These are phyloP conservation scores for Macrosoma leucophasiata DNA, from an alignment of 2,888 invertebrate genomes.

Conservation along the genomic window DNA sequence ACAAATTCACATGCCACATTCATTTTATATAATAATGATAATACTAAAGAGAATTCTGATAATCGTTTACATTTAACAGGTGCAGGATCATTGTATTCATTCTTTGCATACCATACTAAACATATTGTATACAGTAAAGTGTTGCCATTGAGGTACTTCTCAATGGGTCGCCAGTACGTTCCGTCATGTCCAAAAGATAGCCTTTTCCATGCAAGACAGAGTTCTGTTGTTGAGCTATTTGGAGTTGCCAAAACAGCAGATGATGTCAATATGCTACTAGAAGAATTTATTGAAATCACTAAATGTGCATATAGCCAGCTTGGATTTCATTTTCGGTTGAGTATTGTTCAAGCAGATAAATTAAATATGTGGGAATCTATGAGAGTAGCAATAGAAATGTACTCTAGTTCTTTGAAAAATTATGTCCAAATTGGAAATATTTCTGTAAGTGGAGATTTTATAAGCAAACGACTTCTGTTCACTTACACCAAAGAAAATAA, in stretches of 20 bases:
- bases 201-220: slow-evolving; percentile 81
- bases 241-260: slow-evolving; percentile 65
- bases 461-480: slow-evolving; percentile 86
- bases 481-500: slow-evolving; percentile 77
- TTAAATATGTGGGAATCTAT: slow-evolving; percentile 80
- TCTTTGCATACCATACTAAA: slow-evolving; percentile 83
- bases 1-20: slow-evolving; percentile 73
- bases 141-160: slow-evolving; percentile 82
- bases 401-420: slow-evolving; percentile 76
- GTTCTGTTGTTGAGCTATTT: slow-evolving; percentile 81
- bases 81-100: slow-evolving; percentile 82
- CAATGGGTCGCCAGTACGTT: slow-evolving; percentile 81
- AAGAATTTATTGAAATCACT: slow-evolving; percentile 68
- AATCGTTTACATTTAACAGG: slow-evolving; percentile 85
- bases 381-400: slow-evolving; percentile 83
- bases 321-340: slow-evolving; percentile 80
- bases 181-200: slow-evolving; percentile 63
- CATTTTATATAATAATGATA: slow-evolving; percentile 75
- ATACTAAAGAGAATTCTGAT: slow-evolving; percentile 66
- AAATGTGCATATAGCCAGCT: slow-evolving; percentile 79
- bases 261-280: slow-evolving; percentile 71
- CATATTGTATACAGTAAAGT: slow-evolving; percentile 75
- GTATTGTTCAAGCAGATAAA: slow-evolving; percentile 76
- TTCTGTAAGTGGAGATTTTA: slow-evolving; percentile 81
- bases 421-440: slow-evolving; percentile 86